These are phyloP conservation scores for Eudasyphora cyanicolor DNA, from an alignment of 2,888 invertebrate species.

Conservation along the genomic window DNA sequence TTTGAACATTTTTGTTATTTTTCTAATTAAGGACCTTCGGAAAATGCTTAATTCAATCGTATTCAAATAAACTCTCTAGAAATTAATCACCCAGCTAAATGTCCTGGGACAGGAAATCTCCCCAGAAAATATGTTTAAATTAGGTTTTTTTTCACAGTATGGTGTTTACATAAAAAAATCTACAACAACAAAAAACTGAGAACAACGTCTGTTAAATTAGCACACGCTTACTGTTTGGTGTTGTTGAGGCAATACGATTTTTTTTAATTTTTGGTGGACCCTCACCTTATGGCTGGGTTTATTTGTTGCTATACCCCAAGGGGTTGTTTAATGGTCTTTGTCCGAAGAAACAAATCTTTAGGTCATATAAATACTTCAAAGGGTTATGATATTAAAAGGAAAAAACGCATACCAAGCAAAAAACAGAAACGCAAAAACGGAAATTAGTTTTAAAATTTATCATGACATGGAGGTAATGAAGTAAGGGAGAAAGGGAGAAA, in stretches of 20 bases:
- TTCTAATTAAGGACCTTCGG: too few species aligned
- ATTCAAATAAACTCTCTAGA: too few species aligned
- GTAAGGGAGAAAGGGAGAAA: too few species aligned
- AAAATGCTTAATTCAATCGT: too few species aligned
- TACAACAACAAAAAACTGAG: slow-evolving; percentile 18
- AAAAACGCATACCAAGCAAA: slow-evolving; percentile 38
- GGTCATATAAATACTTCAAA: slow-evolving; percentile 58
- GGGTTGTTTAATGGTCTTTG: slow-evolving; percentile 54
- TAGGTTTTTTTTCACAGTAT: neutral
- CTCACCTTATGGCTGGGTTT: slow-evolving; percentile 49
- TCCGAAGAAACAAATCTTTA: too few species aligned
- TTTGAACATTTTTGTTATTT: too few species aligned
- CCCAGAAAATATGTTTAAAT: slow-evolving; percentile 6
- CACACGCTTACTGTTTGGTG: slow-evolving; percentile 54
- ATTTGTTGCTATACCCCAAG: slow-evolving; percentile 30
- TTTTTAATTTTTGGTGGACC: slow-evolving; percentile 9
- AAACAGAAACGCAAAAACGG: slow-evolving; percentile 48
- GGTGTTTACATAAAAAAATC: slow-evolving; percentile 11
- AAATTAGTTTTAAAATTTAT: slow-evolving; percentile 78
- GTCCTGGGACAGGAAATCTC: neutral
- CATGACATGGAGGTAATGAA: slow-evolving; percentile 66
- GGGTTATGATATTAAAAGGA: slow-evolving; percentile 54
- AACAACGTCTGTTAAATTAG: slow-evolving; percentile 60
- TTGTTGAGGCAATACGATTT: neutral
- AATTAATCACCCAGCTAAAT: too few species aligned